A percentile compares a stretch with the other conserved stretches of the same genome.
Evolutionary conservation across 92 coral and sea anemone genomes (phyloP).

Genomic region (Virgularia gustaviana): DNA sequence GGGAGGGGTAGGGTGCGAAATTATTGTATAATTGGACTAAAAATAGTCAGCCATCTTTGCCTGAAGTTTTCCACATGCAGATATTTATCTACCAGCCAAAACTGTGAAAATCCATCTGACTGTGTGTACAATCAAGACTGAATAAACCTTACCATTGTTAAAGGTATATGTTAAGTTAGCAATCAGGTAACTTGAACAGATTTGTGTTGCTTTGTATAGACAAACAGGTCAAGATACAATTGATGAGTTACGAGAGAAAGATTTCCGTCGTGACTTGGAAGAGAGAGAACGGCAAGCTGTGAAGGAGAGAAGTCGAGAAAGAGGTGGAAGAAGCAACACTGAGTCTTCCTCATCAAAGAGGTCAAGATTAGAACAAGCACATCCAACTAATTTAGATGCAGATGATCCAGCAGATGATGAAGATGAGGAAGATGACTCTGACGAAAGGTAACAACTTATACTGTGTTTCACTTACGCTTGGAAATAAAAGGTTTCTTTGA

Average conservation of each 20-base stretch:
- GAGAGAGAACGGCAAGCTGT: constrained; percentile 88
- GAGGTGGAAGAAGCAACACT: constrained; percentile 66
- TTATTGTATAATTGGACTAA: too few species aligned
- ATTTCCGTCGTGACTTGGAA: constrained; percentile 90
- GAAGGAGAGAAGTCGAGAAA: constrained; percentile 81
- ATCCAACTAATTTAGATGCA: constrained; percentile 82
- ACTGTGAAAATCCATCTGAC: too few species aligned
- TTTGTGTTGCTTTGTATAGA: constrained; percentile 51
- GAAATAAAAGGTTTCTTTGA: constrained; percentile 18
- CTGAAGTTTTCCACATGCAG: too few species aligned
- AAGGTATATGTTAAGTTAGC: too few species aligned
- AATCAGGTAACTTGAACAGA: too few species aligned
- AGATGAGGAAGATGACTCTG: constrained; percentile 87
- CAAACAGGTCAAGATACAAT: constrained; percentile 93
- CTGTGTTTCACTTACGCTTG: too few species aligned
- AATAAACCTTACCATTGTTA: too few species aligned
- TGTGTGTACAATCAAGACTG: too few species aligned
- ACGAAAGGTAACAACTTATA: constrained; percentile 59
- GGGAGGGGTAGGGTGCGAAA: too few species aligned
- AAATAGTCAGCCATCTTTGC: too few species aligned
- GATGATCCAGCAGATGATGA: constrained; percentile 98
- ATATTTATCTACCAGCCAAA: too few species aligned
- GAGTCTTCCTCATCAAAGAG: constrained; percentile 77
- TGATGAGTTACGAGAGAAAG: constrained; percentile 86
- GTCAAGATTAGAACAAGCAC: constrained; percentile 81